Conservation (phyloP, 2,113 vertebrate genomes). For the Etheostoma cragini region DNA sequence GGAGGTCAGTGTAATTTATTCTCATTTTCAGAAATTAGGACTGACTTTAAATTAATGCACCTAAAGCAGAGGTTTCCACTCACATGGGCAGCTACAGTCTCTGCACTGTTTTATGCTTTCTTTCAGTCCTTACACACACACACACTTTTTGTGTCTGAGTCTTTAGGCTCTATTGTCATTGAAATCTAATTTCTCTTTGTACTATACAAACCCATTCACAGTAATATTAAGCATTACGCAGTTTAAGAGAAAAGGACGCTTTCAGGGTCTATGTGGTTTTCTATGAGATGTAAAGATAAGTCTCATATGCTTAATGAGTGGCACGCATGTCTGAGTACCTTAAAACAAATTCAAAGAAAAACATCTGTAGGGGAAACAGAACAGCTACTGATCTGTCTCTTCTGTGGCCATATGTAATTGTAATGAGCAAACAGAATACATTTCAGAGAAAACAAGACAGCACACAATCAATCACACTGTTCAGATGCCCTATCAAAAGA, state of each 20-base stretch:
- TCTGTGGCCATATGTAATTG: conserved; percentile 65
- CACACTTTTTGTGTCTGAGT: conserved; percentile 16
- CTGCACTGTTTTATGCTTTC: conserved; percentile 12
- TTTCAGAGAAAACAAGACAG: conserved; percentile 56
- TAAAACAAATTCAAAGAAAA: conserved; percentile 36
- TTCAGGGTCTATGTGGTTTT: not conserved
- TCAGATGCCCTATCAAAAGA: conserved; percentile 76
- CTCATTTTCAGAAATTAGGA: conserved; percentile 66
- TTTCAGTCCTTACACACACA: not conserved
- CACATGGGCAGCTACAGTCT: conserved; percentile 8
- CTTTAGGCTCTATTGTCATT: conserved; percentile 23
- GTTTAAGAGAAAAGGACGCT: not conserved
- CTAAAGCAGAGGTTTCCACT: conserved; percentile 42
- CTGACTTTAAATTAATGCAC: conserved; percentile 68
- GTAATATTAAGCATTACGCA: not conserved
- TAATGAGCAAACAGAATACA: conserved; percentile 75
- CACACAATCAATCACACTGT: conserved; percentile 73
- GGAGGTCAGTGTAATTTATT: conserved; percentile 76
- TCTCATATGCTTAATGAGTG: conserved; percentile 9
- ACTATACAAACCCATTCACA: not conserved
- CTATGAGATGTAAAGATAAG: not conserved
- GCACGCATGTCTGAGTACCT: not conserved
- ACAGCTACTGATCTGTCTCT: conserved; percentile 58
- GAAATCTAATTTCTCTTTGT: conserved; percentile 33
- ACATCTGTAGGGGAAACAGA: conserved; percentile 38